Evolutionary conservation across 1,140 invertebrate species (phyloP), one percentile per base, ranked within the genome.

Genomic region (Drosophila kurseongensis): DNA sequence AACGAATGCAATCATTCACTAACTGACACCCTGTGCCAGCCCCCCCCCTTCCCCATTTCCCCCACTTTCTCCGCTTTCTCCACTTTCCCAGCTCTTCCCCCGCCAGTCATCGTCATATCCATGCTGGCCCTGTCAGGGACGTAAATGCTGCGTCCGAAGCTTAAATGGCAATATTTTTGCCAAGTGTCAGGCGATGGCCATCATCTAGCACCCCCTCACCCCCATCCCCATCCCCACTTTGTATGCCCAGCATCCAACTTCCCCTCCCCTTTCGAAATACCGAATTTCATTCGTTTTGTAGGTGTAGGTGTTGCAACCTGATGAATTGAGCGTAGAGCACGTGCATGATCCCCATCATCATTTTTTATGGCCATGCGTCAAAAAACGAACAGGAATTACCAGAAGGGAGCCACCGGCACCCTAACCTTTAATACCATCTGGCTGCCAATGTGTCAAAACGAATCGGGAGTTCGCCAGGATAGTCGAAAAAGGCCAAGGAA

Each of bases 341-440:
- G 83, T 88, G 83, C 83, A 79, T 86, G 83, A 86, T 86, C 84
- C 83, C 79, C 83, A 88, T 88, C 69, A 86, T 86, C 83, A 86
- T 86, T 86, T 88, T 88, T 86, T 86, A 86, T 83, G 75, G 83
- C 63, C 83, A 83, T 76, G 78, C 79, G 83, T 86, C 83, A 88
- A 88, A 88, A 86, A 83, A 77, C 63, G 81, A 77, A 73, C 57
- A 55, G 62, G 71, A 82, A 44, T 63, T 66, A 23, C 47, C 40
- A 32, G 40, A 18, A 29, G 60, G n/a, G 45, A 16, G 18, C 18
- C 42, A 38, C 32, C 29, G 5, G 27, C 5, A n/a, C 27, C 47
- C 29, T 12, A 12, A 36, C 32, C 50, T 52, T 51, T 23, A 44
- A 57, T 36, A 13, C 48, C 29, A 36, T 35, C 51, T 38, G 62